These are phyloP conservation scores for Pogona vitticeps DNA, from an alignment of 2,113 vertebrate genomes.

Conservation along the genomic window DNA sequence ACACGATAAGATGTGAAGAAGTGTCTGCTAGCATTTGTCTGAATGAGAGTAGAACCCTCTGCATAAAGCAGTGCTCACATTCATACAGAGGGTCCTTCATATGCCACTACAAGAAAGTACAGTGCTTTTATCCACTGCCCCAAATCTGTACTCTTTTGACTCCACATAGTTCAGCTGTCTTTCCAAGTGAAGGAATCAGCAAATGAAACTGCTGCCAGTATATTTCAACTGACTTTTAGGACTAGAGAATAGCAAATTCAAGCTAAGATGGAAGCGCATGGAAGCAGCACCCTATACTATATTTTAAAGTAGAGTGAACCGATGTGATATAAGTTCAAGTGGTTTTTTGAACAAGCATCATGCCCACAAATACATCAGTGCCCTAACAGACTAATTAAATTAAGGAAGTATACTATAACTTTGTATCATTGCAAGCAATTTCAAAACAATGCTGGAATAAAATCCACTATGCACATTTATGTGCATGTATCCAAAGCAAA, in stretches of 20 bases:
- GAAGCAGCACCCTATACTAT: neutral
- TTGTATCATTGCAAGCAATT: neutral
- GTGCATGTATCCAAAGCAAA: neutral
- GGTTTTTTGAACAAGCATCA: neutral
- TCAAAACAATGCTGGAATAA: neutral
- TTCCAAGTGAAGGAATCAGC: neutral
- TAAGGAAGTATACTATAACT: neutral
- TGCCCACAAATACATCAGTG: neutral
- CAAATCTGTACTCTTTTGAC: neutral
- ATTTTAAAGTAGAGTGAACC: neutral
- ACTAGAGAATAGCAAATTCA: neutral
- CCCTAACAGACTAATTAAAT: neutral
- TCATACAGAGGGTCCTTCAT: too few species aligned
- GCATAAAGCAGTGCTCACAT: neutral
- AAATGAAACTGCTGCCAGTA: neutral
- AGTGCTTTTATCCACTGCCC: neutral
- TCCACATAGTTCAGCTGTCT: neutral
- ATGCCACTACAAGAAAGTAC: neutral
- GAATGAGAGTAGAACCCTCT: neutral
- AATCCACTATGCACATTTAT: neutral
- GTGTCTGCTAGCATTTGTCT: neutral
- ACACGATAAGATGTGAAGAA: too few species aligned
- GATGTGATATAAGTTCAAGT: neutral
- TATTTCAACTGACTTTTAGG: neutral
- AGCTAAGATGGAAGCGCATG: neutral